A percentile compares a stretch with the other conserved stretches of the same genome.
phyloP scores from a whole-genome alignment of 2,888 invertebrate species.

The Marasmarcha lunaedactyla region DNA sequence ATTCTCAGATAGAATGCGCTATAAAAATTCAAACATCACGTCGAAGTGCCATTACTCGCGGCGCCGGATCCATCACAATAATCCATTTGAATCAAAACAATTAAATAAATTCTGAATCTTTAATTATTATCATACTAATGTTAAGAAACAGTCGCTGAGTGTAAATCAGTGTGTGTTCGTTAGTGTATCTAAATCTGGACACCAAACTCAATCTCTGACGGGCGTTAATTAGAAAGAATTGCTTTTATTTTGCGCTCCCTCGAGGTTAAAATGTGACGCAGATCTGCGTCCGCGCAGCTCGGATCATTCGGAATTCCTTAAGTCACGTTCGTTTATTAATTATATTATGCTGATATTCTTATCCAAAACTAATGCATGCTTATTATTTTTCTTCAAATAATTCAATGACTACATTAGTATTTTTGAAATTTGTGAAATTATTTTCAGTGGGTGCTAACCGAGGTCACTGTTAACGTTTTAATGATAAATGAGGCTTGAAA shows the following conservation, averaged over 20 bases:
- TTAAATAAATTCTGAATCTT: conserved; percentile 54
- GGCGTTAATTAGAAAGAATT: conserved; percentile 67
- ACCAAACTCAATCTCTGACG: conserved; percentile 32
- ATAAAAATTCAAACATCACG: no score
- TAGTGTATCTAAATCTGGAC: conserved; percentile 48
- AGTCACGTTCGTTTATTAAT: conserved; percentile 22
- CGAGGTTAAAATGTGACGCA: conserved; percentile 43
- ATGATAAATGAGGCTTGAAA: conserved; percentile 54
- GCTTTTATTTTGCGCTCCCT: conserved; percentile 67
- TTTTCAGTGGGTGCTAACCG: conserved; percentile 12
- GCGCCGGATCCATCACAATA: no score
- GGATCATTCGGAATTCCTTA: no score
- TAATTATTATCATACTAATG: conserved; percentile 51
- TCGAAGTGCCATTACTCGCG: no score
- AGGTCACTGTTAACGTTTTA: conserved; percentile 43
- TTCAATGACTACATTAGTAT: neutral
- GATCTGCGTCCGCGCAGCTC: conserved; percentile 7
- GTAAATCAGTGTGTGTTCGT: conserved; percentile 51
- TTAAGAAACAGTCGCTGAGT: conserved; percentile 50
- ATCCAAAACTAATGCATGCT: neutral
- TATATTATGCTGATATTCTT: neutral
- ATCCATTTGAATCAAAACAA: conserved; percentile 48
- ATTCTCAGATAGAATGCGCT: no score
- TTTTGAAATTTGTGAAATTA: neutral
- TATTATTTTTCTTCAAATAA: neutral